Percentiles rank a stretch among this genome's conserved stretches.
Conservation (phyloP, 1,140 invertebrate genomes). For the Cotesia glomerata region DNA sequence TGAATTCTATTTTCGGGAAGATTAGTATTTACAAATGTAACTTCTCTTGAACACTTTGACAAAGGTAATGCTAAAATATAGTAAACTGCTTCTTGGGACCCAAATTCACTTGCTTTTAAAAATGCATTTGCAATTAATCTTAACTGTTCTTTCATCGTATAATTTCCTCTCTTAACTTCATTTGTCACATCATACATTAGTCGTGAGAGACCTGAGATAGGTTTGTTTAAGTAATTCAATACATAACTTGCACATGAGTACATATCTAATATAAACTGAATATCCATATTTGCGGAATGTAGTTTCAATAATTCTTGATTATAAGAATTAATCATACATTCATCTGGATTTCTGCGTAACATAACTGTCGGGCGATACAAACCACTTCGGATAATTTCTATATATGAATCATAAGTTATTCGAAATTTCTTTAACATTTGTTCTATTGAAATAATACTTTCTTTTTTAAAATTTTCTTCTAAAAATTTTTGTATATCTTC, state of each 20-base stretch:
- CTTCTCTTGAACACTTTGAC: conserved; percentile 18
- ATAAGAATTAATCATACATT: conserved; percentile 27
- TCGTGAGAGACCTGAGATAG: too few relatives aligned
- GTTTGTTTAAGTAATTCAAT: too few relatives aligned
- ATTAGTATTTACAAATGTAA: conserved; percentile 17
- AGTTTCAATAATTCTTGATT: conserved; percentile 28
- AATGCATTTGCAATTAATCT: conserved; percentile 7
- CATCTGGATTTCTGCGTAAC: conserved; percentile 19
- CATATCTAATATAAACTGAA: conserved; percentile 28
- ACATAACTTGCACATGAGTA: too few relatives aligned
- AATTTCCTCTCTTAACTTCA: too few relatives aligned
- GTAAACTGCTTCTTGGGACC: conserved; percentile 45
- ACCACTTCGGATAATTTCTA: conserved; percentile 7
- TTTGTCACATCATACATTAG: too few relatives aligned
- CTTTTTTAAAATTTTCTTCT: conserved; percentile 13
- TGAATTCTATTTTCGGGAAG: conserved; percentile 13
- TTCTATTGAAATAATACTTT: neutral
- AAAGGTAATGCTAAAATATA: conserved; percentile 37
- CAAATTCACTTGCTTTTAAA: neutral
- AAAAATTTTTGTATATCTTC: neutral
- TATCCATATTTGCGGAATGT: conserved; percentile 25
- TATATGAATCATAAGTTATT: conserved; percentile 19
- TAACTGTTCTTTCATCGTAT: conserved; percentile 40
- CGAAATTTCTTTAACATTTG: neutral
- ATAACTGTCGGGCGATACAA: conserved; percentile 21